Evolutionary conservation across 2,113 vertebrate genomes (phyloP), one percentile per base, ranked within the genome.

Genomic region (Noctilio leporinus): DNA sequence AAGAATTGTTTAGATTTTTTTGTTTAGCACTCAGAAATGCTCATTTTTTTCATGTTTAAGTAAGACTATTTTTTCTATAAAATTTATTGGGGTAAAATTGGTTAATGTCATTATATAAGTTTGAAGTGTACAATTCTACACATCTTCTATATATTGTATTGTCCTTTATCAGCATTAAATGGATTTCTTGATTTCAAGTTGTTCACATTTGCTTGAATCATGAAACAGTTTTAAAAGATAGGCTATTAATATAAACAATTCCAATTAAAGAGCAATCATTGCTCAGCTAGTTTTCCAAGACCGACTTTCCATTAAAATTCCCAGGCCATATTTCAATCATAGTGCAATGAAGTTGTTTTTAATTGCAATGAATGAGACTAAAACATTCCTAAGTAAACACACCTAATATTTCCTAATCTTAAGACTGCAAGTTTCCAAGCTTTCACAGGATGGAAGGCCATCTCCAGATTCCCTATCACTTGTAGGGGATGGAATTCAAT

Each of bases 221-320:
- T 87, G 55, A 85, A 69, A 64, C 35, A 43, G 28, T 65, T 96
- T 81, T 57, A 72, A 94, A 81, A 65, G 11, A 84, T 80, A 15
- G 20, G 72, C 30, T 80, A 4, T 51, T 53, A 59, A 15, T 84
- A 35, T 86, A 87, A 94, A 80, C 55, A 90, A 51, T 35, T 30
- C n/a, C 35, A 92, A n/a, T 65, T 88, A 95, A 96, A 87, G 30
- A 95, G 35, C 43, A 78, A 83, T 86, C 15, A 78, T 28, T 73
- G 92, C 93, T 83, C 33, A 67, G 65, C 30, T 65, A 82, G 43
- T 69, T 87, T 96, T 86, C 53, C 8, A 55, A 40, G 20, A 89
- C 38, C 62, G 51, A 83, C 78, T 93, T 95, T 83, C 76, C 78
- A 45, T 67, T 83, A 86, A 82, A 91, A 49, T 51, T n/a, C 33